Evolutionary conservation across 1,140 invertebrate genomes (phyloP), one percentile per base, ranked within the genome.

Genomic region (Polypedilum pembai): DNA sequence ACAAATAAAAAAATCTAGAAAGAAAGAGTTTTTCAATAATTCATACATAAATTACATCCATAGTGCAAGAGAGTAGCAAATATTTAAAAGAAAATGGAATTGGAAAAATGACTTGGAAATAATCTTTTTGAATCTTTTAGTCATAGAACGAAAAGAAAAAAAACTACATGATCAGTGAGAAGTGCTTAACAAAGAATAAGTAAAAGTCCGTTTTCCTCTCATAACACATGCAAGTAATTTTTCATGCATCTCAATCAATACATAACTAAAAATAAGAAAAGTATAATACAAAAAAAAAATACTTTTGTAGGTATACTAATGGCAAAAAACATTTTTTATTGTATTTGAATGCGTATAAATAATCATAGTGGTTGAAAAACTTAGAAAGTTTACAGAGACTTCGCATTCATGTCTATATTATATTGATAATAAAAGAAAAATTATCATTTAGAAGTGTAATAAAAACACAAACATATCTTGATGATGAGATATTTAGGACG

Each of bases 71-170:
- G n/a, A 45, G n/a, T 15, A 56, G 4, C 4, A 56, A 56, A 56
- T 12, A 56, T 12, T 56, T 56, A 56, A 56, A 33, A 33, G 24
- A 33, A 33, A n/a, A 56, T 56, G 45, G 45, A 56, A 56, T 56
- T 56, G 45, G 45, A 56, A 56, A 56, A 56, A 56, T 56, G 45
- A 56, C 45, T 56, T 56, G 45, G 12, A 56, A 56, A 56, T 56
- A 56, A 56, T 56, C 7, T 56, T 56, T 56, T 56, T 56, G n/a
- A 56, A 56, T 56, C 45, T 12, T 56, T 56, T 56, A 56, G 45
- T 56, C 45, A 56, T 56, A 56, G 45, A 56, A 56, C 15, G 1
- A 15, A 12, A 56, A 56, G 10, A 56, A 56, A n/a, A 56, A 56
- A 56, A 56, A n/a, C 3, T 56, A 12, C 45, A 56, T n/a, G 45